Evolutionary conservation across 2,113 vertebrate genomes (phyloP).

Genomic region (Ptyas mucosa): DNA sequence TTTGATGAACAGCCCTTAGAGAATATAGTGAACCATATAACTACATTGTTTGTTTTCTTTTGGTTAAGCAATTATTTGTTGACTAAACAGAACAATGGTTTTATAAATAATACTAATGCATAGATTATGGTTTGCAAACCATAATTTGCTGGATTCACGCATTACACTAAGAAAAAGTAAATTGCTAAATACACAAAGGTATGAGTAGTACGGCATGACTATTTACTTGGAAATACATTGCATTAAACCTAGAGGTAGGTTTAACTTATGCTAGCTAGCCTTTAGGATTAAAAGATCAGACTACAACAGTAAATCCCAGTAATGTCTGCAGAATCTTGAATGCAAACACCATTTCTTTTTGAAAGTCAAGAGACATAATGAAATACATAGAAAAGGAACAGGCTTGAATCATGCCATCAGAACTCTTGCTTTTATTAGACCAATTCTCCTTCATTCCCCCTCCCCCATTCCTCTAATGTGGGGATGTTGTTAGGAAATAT

Average conservation of each 20-base stretch:
- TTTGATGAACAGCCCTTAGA: not conserved
- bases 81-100: not conserved
- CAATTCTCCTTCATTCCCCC: not conserved
- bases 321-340: not conserved
- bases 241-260: not conserved
- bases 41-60: not conserved
- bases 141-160: not conserved
- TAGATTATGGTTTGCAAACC: not conserved
- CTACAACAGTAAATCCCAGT: not conserved
- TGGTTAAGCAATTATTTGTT: not conserved
- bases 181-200: not conserved
- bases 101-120: not conserved
- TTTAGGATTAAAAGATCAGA: not conserved
- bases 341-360: not conserved
- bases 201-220: not conserved
- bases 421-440: not conserved
- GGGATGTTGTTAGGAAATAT: not conserved
- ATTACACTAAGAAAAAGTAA: not conserved
- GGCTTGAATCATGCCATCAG: not conserved
- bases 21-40: not conserved
- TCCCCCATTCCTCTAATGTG: not conserved
- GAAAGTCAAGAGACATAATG: not conserved
- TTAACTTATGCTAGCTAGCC: not conserved
- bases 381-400: not conserved
- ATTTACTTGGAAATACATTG: not conserved